A percentile compares a stretch with the other conserved stretches of the same genome.
Conservation (phyloP, 1,140 invertebrate genomes). For the Bombus balteatus region DNA sequence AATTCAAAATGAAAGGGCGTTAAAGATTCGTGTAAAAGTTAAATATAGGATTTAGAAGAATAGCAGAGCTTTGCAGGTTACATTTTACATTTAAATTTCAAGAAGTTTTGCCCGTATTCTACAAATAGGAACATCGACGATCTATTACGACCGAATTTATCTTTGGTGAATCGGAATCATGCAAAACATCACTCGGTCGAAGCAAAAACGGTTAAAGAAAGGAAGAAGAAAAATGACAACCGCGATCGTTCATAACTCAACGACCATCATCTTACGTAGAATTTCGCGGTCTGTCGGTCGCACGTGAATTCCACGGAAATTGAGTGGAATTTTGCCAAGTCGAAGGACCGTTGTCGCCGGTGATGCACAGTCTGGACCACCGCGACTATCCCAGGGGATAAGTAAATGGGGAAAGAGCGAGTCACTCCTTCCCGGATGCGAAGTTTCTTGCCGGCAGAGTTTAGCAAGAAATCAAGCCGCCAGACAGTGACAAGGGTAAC, state of each 20-base stretch:
- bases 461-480: conserved; percentile 71
- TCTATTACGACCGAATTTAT: no score
- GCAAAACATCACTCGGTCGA: not conserved
- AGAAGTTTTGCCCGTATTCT: no score
- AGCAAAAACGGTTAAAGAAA: no score
- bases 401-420: conserved; percentile 65
- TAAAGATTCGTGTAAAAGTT: no score
- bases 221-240: not conserved
- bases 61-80: no score
- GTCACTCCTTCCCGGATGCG: conserved; percentile 58
- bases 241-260: conserved; percentile 3
- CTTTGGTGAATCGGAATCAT: no score
- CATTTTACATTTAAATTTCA: no score
- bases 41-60: no score
- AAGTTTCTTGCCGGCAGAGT: conserved; percentile 66
- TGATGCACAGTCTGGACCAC: conserved; percentile 35
- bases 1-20: no score
- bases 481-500: conserved; percentile 68
- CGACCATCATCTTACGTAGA: conserved; percentile 5
- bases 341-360: conserved; percentile 43
- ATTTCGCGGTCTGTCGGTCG: conserved; percentile 35
- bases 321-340: conserved; percentile 60
- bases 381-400: conserved; percentile 54
- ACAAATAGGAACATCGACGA: no score
- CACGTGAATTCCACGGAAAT: conserved; percentile 44